A percentile compares a stretch with the other conserved stretches of the same genome.
Conservation (phyloP, 2,888 invertebrate genomes). For the Dichetophora obliterata region DNA sequence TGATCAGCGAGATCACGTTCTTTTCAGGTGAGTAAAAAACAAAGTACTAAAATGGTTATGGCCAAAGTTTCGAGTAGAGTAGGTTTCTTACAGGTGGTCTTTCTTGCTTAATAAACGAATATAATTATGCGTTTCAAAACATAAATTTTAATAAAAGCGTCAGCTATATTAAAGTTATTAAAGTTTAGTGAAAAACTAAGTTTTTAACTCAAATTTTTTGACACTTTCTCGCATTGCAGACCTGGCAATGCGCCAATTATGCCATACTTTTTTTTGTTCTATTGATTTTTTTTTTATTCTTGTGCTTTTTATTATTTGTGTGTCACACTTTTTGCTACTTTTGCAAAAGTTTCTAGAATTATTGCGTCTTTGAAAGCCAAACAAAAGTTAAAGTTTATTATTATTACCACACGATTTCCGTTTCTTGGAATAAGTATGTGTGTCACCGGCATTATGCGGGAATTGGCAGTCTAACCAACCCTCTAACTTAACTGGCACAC, state of each 20-base stretch:
- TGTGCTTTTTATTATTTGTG: background rate
- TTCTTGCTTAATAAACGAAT: too few relatives aligned
- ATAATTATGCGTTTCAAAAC: too few relatives aligned
- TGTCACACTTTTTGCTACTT: slow-evolving; percentile 15
- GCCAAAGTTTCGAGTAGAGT: background rate
- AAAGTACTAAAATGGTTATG: background rate
- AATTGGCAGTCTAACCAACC: background rate
- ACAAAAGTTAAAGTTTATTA: slow-evolving; percentile 36
- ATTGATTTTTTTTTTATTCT: background rate
- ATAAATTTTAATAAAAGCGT: too few relatives aligned
- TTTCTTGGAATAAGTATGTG: background rate
- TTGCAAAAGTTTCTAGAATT: slow-evolving; percentile 24
- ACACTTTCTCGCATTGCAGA: background rate
- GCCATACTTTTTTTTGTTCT: background rate
- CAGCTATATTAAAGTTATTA: background rate
- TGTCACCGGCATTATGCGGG: slow-evolving; percentile 1
- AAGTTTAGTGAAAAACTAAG: background rate
- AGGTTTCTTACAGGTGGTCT: too few relatives aligned
- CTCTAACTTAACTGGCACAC: background rate
- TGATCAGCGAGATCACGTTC: slow-evolving; percentile 88
- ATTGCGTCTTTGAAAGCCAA: slow-evolving; percentile 30
- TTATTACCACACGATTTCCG: slow-evolving; percentile 19
- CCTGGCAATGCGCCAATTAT: slow-evolving; percentile 16
- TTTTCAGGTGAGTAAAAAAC: slow-evolving; percentile 76
- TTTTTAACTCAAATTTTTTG: background rate